These are phyloP conservation scores for Drosophila hydei DNA, from an alignment of 1,140 invertebrate species.

Conservation along the genomic window DNA sequence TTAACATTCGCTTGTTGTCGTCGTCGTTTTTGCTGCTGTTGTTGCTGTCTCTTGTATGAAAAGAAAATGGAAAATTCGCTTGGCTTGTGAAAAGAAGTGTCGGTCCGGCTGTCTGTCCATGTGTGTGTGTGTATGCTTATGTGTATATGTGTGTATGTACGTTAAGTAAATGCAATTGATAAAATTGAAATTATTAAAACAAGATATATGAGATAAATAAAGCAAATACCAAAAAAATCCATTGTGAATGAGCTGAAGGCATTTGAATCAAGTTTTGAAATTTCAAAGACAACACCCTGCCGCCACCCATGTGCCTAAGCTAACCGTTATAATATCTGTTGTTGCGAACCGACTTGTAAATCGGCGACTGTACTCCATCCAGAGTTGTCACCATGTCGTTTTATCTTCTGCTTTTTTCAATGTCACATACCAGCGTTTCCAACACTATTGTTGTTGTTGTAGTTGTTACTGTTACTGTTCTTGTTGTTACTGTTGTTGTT, in stretches of 20 bases:
- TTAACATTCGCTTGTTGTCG: slow-evolving; percentile 37
- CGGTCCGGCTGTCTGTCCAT: not conserved
- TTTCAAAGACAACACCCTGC: slow-evolving; percentile 29
- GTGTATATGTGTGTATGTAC: slow-evolving; percentile 7
- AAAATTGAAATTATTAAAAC: not conserved
- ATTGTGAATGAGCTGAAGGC: slow-evolving; percentile 18
- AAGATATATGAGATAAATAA: slow-evolving; percentile 1
- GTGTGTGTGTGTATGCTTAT: slow-evolving; percentile 11
- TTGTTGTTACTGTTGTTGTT: not conserved
- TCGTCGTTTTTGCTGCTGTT: slow-evolving; percentile 20
- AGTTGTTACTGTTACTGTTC: not conserved
- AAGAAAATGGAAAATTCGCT: slow-evolving; percentile 27
- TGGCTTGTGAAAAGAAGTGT: slow-evolving; percentile 15
- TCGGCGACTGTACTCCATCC: not conserved
- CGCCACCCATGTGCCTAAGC: slow-evolving; percentile 10
- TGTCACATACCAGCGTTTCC: slow-evolving; percentile 10
- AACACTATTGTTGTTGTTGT: too few species aligned
- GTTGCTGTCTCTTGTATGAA: slow-evolving; percentile 26
- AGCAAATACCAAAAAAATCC: not conserved
- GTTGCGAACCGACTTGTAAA: not conserved
- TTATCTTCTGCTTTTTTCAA: too few species aligned
- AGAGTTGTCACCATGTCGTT: not conserved
- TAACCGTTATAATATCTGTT: slow-evolving; percentile 26
- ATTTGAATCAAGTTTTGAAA: slow-evolving; percentile 20
- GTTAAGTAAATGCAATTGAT: slow-evolving; percentile 5